Evolutionary conservation across 2,113 vertebrate species (phyloP).

Genomic region (Oreamnos americanus): DNA sequence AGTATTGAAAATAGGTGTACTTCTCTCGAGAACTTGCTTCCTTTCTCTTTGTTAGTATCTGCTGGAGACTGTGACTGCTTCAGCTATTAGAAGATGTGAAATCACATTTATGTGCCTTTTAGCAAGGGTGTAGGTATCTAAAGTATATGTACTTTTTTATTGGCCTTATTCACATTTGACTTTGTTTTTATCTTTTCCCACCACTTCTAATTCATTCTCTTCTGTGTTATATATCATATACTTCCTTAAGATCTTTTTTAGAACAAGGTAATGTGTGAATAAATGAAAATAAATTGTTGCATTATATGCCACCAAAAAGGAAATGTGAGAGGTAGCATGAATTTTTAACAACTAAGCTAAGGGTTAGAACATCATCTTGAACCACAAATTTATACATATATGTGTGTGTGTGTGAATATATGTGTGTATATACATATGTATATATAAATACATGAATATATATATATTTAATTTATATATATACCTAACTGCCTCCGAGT

Average conservation of each 20-base stretch:
- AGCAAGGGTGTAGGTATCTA: not conserved
- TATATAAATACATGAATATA: not conserved
- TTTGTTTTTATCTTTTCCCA: conserved; percentile 2
- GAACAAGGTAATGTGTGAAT: not conserved
- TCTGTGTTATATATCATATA: not conserved
- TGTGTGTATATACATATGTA: too few species aligned
- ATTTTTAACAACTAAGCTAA: not conserved
- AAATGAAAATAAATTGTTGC: not conserved
- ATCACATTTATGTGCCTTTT: not conserved
- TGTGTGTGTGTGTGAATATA: not conserved
- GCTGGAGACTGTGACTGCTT: not conserved
- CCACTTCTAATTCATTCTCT: not conserved
- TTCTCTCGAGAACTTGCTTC: not conserved
- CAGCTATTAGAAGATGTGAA: not conserved
- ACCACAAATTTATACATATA: not conserved
- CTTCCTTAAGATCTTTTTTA: not conserved
- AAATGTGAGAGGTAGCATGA: not conserved
- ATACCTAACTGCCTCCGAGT: not conserved
- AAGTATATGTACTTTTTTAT: not conserved
- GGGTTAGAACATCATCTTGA: not conserved
- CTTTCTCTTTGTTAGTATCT: not conserved
- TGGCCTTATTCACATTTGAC: not conserved
- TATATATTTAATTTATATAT: not conserved
- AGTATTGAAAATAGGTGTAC: not conserved
- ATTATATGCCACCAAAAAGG: not conserved